Evolutionary conservation across 2,888 invertebrate species (phyloP).

Genomic region (Sthenelais limicola): DNA sequence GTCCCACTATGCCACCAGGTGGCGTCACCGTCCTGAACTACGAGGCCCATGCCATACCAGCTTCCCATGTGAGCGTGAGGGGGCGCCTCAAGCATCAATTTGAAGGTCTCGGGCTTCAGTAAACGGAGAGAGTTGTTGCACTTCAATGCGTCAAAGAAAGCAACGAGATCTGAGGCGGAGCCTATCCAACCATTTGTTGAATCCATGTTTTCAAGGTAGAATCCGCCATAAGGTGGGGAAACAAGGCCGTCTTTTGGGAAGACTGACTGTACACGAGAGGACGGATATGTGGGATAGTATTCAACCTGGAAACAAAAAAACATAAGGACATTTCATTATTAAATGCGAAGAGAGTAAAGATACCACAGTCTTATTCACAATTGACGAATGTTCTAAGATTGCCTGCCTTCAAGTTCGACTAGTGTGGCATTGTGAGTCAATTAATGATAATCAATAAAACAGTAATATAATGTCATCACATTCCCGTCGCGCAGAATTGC

Average conservation of each 20-base stretch:
- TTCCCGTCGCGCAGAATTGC: too few species aligned
- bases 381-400: background rate
- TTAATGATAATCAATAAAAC: too few species aligned
- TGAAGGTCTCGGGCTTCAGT: constrained; percentile 40
- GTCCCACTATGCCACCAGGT: constrained; percentile 67
- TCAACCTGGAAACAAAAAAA: constrained; percentile 47
- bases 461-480: too few species aligned
- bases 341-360: too few species aligned
- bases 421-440: background rate
- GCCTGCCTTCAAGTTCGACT: background rate
- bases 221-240: constrained; percentile 63
- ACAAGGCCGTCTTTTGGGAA: constrained; percentile 51
- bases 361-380: too few species aligned
- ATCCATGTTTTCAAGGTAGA: constrained; percentile 62
- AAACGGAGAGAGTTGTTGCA: constrained; percentile 33
- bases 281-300: constrained; percentile 48
- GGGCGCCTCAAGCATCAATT: constrained; percentile 44
- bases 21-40: constrained; percentile 60
- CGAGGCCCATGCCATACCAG: constrained; percentile 65
- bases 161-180: constrained; percentile 57
- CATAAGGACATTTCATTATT: background rate
- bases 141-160: constrained; percentile 46
- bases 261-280: constrained; percentile 41
- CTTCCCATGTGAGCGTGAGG: background rate
- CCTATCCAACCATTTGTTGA: constrained; percentile 65